Conservation (phyloP, 2,888 invertebrate species). For the Neoaliturus tenellus region DNA sequence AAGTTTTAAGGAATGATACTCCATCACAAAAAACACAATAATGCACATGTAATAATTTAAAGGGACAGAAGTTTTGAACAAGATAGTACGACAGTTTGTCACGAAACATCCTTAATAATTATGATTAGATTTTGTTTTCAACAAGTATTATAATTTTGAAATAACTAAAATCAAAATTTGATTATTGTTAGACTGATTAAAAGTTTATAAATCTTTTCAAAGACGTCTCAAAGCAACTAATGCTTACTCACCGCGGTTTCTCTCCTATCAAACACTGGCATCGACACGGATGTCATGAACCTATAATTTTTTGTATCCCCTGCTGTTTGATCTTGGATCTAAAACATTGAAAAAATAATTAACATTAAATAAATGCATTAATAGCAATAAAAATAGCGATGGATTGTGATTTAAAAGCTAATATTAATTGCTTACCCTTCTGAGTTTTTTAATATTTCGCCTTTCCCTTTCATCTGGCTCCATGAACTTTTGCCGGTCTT, state of each 20-base stretch:
- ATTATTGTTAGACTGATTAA: no score
- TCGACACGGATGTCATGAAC: constrained; percentile 93
- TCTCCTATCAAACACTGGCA: constrained; percentile 90
- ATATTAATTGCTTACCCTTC: constrained; percentile 42
- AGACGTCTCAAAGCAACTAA: background rate
- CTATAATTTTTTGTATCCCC: constrained; percentile 73
- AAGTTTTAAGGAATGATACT: no score
- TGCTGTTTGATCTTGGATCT: constrained; percentile 60
- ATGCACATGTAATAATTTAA: background rate
- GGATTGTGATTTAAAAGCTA: background rate
- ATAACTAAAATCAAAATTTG: no score
- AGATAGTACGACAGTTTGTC: background rate
- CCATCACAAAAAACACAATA: no score
- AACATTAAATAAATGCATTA: no score
- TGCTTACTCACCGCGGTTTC: constrained; percentile 64
- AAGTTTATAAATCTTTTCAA: background rate
- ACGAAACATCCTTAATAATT: background rate
- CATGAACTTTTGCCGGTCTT: constrained; percentile 47
- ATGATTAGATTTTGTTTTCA: no score
- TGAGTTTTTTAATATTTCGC: constrained; percentile 43
- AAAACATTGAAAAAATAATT: no score
- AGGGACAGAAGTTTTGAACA: background rate
- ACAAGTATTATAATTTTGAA: no score
- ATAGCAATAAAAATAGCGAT: background rate
- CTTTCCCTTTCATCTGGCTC: constrained; percentile 54